Base-by-base conservation (phyloP, 2,888 invertebrate genomes). In the Tenthredo distinguenda region DNA sequence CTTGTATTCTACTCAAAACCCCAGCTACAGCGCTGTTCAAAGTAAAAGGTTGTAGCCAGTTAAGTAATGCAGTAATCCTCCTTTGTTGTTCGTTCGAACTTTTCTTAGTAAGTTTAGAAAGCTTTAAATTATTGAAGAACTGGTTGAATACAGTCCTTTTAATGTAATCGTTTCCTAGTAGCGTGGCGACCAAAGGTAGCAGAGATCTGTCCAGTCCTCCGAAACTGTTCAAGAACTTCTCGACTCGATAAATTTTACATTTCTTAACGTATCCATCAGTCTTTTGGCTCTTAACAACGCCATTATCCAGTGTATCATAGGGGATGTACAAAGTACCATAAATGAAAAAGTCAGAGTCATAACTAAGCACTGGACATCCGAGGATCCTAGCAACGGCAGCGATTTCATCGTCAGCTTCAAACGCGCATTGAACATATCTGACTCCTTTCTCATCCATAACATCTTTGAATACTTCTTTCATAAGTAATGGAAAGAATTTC, bases 291-390 rank as follows among this genome's bases (percentile, higher is more conserved):
- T 88, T 91, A 21, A 86, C 72, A 15, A 90, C 74, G 71, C 95
- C 95, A 7, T 94, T 92, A 5, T 96, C 95, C 15, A 97, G 91
- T 37, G 96, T 96, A 47, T 95, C 94, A 87, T 97, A 96, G 0
- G 98, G 97, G 87, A 99, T 96, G 89, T 98, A 98, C 1, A 95
- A 93, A 0, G 98, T 96, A 93, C 97, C 97, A 93, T 97, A 98
- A 87, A 99, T 96, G 91, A 96, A 98, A 94, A 98, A 99, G 94
- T 99, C 99, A 0, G 99, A 99, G 93, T 99, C 99, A 89, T 97
- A 97, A 90, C 98, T 98, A 4, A 99, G 92, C 2, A 99, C 96
- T 0, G 99, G 98, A 90, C 98, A 98, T 62, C 96, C 94, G 2
- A 98, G 94, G 85, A 96, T 94, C 87, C 96, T 95, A 0, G 98